Base-by-base conservation (phyloP, 2,888 invertebrate genomes). In the Nasonovia ribisnigri region DNA sequence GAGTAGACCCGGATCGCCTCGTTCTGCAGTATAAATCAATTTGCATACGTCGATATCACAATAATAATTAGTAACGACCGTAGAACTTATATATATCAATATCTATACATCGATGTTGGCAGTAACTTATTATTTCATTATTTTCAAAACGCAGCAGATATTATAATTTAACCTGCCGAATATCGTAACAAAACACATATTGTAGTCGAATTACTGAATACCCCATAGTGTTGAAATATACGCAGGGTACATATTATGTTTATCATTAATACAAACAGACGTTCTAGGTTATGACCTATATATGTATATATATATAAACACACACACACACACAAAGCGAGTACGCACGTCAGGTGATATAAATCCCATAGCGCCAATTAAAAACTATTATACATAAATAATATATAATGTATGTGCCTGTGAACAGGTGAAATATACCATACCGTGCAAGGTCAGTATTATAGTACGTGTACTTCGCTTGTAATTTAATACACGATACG, bases 381-480 rank as follows among this genome's bases (percentile, higher is more conserved):
- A 54, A 84, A 91, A 77, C 67, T 43, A 43, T 43, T 54, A 57
- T 51, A 42, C 51, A 84, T 91, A 43, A 29, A 16, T 54, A 51
- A n/a, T 88, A 46, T 48, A n/a, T 87, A 46, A 1, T 3, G 1
- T 26, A 29, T 10, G 46, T 36, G 54, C 16, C 54, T 42, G 86
- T 36, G 48, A 86, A 90, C 90, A 93, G 90, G 90, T 93, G 60
- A 60, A 84, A 57, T 90, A 90, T 84, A 77, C 77, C 46, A 36
- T 42, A 60, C 48, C 26, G 8, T 26, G 29, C 84, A 89, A 93
- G 93, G 90, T 93, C 90, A 60, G 93, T 36, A 36, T 60, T 36
- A 24, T 5, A 10, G 60, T 87, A 67, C 54, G 46, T 42, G 91
- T n/a, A 16, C 16, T 24, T 88, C 42, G 36, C 51, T 3, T 54